Conservation (phyloP, 2,113 vertebrate species). For the Dicrurus megarhynchus region DNA sequence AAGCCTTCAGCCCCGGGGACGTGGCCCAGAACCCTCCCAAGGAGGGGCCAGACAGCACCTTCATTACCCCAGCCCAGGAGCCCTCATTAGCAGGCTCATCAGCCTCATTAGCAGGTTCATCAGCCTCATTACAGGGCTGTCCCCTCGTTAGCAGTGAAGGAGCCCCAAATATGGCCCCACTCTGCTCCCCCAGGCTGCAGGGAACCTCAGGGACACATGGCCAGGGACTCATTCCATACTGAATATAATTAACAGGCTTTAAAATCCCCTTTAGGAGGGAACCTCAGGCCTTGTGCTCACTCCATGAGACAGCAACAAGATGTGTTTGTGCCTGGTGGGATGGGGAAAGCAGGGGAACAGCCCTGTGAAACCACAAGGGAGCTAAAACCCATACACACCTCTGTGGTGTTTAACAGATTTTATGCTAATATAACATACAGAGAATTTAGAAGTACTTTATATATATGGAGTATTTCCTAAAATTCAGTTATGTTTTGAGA, state of each 20-base stretch:
- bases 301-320: background rate
- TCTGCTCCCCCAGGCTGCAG: background rate
- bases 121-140: background rate
- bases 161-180: background rate
- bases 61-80: background rate
- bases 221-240: background rate
- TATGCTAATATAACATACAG: background rate
- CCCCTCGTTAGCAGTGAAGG: background rate
- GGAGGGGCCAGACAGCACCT: fast-evolving
- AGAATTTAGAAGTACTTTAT: background rate
- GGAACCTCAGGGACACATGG: background rate
- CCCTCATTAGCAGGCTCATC: background rate
- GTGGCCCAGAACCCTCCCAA: background rate
- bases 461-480: background rate
- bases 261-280: background rate
- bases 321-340: background rate
- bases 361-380: background rate
- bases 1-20: background rate
- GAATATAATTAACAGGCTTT: conserved; percentile 8
- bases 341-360: background rate
- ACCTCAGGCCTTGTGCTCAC: background rate
- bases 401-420: background rate
- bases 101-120: background rate
- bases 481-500: background rate
- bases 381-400: background rate